phyloP scores from a whole-genome alignment of 2,113 vertebrate genomes.

The Pterophyllum scalare region DNA sequence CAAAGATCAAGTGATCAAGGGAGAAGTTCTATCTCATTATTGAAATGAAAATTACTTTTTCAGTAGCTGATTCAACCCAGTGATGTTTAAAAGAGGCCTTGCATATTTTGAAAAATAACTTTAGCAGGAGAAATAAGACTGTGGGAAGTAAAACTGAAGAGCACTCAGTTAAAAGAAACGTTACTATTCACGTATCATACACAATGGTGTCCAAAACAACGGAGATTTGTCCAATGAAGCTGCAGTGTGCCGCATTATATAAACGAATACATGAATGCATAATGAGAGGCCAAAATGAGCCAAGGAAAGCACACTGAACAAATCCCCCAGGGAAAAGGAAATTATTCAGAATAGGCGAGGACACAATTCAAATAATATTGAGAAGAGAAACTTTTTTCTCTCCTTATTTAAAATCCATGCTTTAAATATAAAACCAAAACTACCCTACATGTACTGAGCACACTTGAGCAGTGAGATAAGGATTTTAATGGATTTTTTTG shows the following conservation, averaged over 20 bases:
- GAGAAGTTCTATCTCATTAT: slow-evolving; percentile 60
- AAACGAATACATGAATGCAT: slow-evolving; percentile 73
- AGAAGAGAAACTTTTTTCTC: slow-evolving; percentile 48
- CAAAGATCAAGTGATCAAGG: slow-evolving; percentile 60
- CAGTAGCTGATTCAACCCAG: slow-evolving; percentile 39
- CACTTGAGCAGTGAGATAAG: slow-evolving; percentile 43
- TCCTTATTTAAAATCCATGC: slow-evolving; percentile 49
- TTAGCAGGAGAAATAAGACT: slow-evolving; percentile 24
- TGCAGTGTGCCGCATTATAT: slow-evolving; percentile 62
- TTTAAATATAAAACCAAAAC: slow-evolving; percentile 50
- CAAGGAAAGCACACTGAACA: slow-evolving; percentile 64
- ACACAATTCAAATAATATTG: slow-evolving; percentile 68
- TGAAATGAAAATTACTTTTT: slow-evolving; percentile 65
- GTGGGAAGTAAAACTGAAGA: slow-evolving; percentile 20
- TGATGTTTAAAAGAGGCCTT: slow-evolving; percentile 39
- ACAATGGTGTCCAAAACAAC: slow-evolving; percentile 45
- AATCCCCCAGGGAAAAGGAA: slow-evolving; percentile 64
- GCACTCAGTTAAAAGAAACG: slow-evolving; percentile 26
- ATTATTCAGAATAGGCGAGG: slow-evolving; percentile 67
- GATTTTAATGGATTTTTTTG: slow-evolving; percentile 43
- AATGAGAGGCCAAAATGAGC: slow-evolving; percentile 72
- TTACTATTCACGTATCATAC: slow-evolving; percentile 35
- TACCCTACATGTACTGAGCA: slow-evolving; percentile 9
- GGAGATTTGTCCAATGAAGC: slow-evolving; percentile 58
- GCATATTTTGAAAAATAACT: slow-evolving; percentile 42